phyloP scores from a whole-genome alignment of 2,797 vertebrate genomes.

The Malurus splendens region DNA sequence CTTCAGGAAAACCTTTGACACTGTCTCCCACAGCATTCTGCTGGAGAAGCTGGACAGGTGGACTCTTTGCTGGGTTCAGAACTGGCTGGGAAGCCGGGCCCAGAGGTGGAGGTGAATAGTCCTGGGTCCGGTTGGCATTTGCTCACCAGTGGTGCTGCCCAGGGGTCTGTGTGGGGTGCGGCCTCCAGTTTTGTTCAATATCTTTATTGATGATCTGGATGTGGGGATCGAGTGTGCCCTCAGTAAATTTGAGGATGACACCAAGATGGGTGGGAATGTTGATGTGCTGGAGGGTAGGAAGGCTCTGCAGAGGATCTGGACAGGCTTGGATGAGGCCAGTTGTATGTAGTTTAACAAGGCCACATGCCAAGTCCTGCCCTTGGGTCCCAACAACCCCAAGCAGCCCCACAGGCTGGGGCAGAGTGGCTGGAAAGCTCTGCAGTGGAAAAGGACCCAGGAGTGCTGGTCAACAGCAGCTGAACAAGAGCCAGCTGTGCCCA shows the following conservation, averaged over 20 bases:
- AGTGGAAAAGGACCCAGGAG: not conserved
- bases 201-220: not conserved
- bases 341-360: no score
- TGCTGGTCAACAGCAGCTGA: not conserved
- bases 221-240: not conserved
- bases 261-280: not conserved
- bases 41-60: not conserved
- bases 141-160: not conserved
- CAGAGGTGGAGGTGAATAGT: not conserved
- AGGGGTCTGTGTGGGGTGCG: not conserved
- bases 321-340: not conserved
- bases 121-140: not conserved
- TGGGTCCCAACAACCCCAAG: not conserved
- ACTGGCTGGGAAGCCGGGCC: not conserved
- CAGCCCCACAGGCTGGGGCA: not conserved
- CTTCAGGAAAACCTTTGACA: not conserved
- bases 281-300: not conserved
- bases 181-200: not conserved
- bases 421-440: not conserved
- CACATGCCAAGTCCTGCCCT: not conserved
- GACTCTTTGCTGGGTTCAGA: not conserved
- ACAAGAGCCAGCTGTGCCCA: not conserved
- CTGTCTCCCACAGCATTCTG: not conserved
- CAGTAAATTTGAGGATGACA: not conserved
- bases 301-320: not conserved